A percentile compares a stretch with the other conserved stretches of the same genome.
These are phyloP conservation scores for Albula glossodonta DNA, from an alignment of 2,113 vertebrate species.

Conservation along the genomic window DNA sequence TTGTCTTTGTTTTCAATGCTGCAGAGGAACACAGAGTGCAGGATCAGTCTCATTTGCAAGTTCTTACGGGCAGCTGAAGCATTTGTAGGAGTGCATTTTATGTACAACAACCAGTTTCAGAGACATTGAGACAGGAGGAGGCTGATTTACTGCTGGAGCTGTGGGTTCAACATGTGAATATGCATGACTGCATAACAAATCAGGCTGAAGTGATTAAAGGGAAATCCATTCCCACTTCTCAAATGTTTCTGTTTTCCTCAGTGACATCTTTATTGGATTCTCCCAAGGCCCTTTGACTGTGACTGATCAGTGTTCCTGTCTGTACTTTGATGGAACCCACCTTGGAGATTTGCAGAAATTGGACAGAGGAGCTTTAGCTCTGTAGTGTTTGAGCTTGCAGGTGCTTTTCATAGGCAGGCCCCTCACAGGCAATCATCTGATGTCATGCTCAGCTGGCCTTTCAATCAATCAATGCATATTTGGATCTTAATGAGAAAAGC, in stretches of 20 bases:
- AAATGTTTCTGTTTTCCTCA: neutral
- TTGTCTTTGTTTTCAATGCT: neutral
- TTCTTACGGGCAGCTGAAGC: neutral
- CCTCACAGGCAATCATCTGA: neutral
- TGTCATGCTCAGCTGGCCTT: neutral
- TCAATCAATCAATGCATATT: neutral
- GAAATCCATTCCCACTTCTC: neutral
- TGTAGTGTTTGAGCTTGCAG: neutral
- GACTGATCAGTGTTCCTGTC: neutral
- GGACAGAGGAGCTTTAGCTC: neutral
- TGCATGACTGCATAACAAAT: neutral
- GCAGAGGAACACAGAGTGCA: neutral
- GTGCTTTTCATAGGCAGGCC: neutral
- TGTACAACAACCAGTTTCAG: neutral
- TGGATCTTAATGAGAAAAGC: neutral
- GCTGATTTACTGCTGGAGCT: neutral
- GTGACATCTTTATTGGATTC: neutral
- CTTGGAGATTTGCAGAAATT: neutral
- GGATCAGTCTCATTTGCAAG: slow-evolving; percentile 4
- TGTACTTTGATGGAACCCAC: neutral
- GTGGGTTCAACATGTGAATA: neutral
- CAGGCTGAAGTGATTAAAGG: neutral
- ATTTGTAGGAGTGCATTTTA: neutral
- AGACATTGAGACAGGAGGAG: neutral
- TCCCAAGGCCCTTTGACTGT: neutral